Conservation (phyloP, 2,888 invertebrate species). For the Idaea biselata region DNA sequence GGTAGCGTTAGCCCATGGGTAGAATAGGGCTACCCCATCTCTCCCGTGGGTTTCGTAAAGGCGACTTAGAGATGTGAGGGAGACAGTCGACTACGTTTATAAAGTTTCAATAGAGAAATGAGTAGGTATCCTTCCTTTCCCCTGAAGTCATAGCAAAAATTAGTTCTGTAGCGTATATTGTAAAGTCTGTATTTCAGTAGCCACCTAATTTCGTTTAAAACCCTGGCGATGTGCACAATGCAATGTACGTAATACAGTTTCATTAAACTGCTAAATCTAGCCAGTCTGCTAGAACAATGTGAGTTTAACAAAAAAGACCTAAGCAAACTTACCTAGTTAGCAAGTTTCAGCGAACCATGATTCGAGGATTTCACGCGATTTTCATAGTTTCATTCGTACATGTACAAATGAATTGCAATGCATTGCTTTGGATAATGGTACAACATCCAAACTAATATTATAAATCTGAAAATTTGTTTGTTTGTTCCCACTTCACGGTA, state of each 20-base stretch:
- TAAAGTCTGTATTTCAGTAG: not conserved
- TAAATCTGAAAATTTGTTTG: no score
- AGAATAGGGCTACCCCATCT: no score
- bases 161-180: not conserved
- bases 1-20: no score
- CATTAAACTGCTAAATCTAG: slow-evolving; percentile 19
- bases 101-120: no score
- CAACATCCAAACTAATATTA: no score
- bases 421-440: no score
- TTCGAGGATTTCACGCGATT: slow-evolving; percentile 34
- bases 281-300: slow-evolving; percentile 34
- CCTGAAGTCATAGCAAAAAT: not conserved
- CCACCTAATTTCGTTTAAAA: not conserved
- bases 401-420: not conserved
- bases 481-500: no score
- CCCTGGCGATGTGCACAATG: slow-evolving; percentile 4
- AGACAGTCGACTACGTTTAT: no score
- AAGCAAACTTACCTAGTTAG: slow-evolving; percentile 35
- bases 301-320: slow-evolving; percentile 36
- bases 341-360: slow-evolving; percentile 32
- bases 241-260: slow-evolving; percentile 15
- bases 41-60: no score
- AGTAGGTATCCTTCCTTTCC: no score
- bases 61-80: no score
- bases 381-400: not conserved